Percentiles rank a stretch among this genome's conserved stretches.
Conservation (phyloP, 1,140 invertebrate genomes). For the Leucophenga varia region DNA sequence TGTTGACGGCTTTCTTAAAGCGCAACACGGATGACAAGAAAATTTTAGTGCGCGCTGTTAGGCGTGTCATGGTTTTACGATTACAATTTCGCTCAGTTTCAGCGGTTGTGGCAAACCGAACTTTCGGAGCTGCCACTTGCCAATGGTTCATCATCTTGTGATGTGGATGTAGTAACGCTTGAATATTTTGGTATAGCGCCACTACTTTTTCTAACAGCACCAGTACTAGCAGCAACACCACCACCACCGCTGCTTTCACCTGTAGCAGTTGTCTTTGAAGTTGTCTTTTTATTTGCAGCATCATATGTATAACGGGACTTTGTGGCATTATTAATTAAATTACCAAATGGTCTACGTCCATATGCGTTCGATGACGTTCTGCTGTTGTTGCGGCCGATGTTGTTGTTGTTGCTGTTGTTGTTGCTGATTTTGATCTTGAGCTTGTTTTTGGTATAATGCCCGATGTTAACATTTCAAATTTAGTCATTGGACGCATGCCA, state of each 20-base stretch:
- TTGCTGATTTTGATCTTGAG: not conserved
- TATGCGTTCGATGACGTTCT: conserved; percentile 11
- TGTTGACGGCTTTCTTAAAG: conserved; percentile 42
- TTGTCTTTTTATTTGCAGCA: no score
- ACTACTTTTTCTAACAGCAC: conserved; percentile 1
- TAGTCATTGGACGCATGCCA: conserved; percentile 18
- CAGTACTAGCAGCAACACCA: not conserved
- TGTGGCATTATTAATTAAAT: conserved; percentile 13
- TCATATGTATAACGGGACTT: conserved; percentile 19
- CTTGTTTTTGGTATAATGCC: no score
- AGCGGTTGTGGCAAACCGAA: not conserved
- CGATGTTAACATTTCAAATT: conserved; percentile 37
- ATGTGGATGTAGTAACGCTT: not conserved
- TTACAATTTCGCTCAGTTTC: conserved; percentile 20
- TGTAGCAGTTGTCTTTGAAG: conserved; percentile 10
- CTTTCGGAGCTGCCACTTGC: not conserved
- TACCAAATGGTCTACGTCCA: conserved; percentile 10
- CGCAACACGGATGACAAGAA: conserved; percentile 46
- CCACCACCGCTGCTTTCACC: not conserved
- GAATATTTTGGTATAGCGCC: no score
- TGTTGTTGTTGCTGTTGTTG: no score
- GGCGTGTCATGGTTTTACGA: conserved; percentile 45
- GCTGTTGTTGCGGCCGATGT: conserved; percentile 16
- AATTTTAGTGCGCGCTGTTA: conserved; percentile 44
- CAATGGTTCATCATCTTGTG: not conserved